These are phyloP conservation scores for Sphinx pinastri DNA, from an alignment of 2,888 invertebrate species.

Conservation along the genomic window DNA sequence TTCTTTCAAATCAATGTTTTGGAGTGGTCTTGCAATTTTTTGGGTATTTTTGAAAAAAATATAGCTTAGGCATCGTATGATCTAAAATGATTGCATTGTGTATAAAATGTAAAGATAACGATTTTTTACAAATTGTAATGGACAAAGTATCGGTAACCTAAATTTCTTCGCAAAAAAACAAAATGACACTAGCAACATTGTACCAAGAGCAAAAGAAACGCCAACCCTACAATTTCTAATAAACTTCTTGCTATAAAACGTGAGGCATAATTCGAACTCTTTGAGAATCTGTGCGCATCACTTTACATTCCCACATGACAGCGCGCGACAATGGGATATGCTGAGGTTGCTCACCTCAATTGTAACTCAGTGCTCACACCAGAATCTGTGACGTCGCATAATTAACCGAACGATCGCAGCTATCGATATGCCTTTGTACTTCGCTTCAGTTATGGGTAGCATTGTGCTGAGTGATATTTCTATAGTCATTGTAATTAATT, in stretches of 20 bases:
- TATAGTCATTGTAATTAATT: slow-evolving; percentile 41
- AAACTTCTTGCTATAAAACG: not conserved
- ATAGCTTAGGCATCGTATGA: too few relatives aligned
- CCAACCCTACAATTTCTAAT: not conserved
- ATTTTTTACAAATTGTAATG: too few relatives aligned
- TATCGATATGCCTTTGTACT: slow-evolving; percentile 29
- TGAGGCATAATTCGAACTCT: not conserved
- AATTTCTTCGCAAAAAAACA: too few relatives aligned
- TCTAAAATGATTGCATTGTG: too few relatives aligned
- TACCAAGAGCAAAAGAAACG: too few relatives aligned
- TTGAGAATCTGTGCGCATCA: slow-evolving; percentile 37
- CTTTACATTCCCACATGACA: slow-evolving; percentile 69
- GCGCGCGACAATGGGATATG: slow-evolving; percentile 66
- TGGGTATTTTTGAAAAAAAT: too few relatives aligned
- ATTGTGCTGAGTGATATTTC: slow-evolving; percentile 27
- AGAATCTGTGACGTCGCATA: slow-evolving; percentile 67
- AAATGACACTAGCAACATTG: too few relatives aligned
- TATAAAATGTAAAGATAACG: too few relatives aligned
- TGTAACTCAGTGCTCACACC: slow-evolving; percentile 45
- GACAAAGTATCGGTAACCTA: too few relatives aligned
- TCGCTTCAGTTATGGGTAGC: slow-evolving; percentile 12
- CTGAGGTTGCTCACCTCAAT: slow-evolving; percentile 77
- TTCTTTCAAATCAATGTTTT: not conserved
- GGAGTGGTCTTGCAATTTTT: too few relatives aligned
- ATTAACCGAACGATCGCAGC: slow-evolving; percentile 64